phyloP scores from a whole-genome alignment of 64 coral and sea anemone species.

The Hydrozoanthus tunicans region DNA sequence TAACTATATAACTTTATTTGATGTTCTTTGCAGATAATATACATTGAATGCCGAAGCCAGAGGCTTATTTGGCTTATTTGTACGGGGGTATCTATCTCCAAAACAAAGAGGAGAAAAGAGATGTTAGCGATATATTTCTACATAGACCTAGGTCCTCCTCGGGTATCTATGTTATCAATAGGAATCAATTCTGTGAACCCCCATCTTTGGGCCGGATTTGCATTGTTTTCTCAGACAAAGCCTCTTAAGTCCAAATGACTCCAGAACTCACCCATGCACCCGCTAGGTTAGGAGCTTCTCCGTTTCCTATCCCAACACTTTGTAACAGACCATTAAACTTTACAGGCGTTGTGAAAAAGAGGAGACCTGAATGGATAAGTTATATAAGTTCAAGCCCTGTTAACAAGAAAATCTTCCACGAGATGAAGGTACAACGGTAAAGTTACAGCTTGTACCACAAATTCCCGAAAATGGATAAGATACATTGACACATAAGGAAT shows the following conservation, averaged over 20 bases:
- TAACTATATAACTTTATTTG: no score
- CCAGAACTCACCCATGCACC: not conserved
- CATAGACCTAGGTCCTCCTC: no score
- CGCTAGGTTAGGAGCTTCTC: not conserved
- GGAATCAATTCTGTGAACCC: no score
- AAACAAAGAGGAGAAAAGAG: no score
- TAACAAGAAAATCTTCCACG: not conserved
- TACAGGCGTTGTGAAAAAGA: no score
- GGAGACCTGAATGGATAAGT: not conserved
- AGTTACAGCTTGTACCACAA: not conserved
- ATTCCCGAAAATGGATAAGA: constrained; percentile 30
- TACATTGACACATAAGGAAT: not conserved
- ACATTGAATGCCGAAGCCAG: no score
- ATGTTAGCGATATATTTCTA: no score
- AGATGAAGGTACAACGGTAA: not conserved
- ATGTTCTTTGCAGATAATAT: no score
- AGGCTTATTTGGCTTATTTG: no score
- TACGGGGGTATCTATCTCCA: no score
- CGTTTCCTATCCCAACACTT: not conserved
- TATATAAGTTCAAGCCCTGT: not conserved
- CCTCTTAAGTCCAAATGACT: no score
- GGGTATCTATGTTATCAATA: no score
- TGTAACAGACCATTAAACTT: not conserved
- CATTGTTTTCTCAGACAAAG: not conserved
- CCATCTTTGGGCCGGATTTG: not conserved